Conservation (phyloP, 2,113 vertebrate genomes). For the Garra rufa region DNA sequence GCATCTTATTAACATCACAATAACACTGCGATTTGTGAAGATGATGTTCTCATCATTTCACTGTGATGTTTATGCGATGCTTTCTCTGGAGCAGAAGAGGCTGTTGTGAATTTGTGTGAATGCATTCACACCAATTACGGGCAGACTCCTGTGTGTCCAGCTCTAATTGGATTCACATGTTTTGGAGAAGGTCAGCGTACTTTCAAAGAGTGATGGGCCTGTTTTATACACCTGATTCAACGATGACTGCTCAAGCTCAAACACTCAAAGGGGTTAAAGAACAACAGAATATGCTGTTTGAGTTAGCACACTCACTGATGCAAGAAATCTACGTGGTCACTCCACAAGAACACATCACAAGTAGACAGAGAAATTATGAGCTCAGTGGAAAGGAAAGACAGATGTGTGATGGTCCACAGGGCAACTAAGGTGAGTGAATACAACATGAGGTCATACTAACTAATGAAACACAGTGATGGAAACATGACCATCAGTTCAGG, state of each 20-base stretch:
- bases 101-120: constrained; percentile 44
- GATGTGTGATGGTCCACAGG: constrained; percentile 25
- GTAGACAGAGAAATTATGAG: constrained; percentile 16
- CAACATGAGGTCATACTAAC: background rate
- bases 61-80: constrained; percentile 48
- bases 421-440: constrained; percentile 5
- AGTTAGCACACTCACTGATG: constrained; percentile 36
- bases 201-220: constrained; percentile 40
- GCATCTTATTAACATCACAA: constrained; percentile 65
- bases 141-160: constrained; percentile 32
- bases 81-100: constrained; percentile 66
- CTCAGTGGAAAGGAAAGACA: constrained; percentile 17
- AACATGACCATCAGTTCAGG: background rate
- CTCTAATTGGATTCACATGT: constrained; percentile 64
- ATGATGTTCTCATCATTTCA: constrained; percentile 47
- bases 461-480: constrained; percentile 1
- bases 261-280: constrained; percentile 9
- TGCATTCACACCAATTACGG: constrained; percentile 26
- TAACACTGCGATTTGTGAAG: constrained; percentile 63
- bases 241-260: constrained; percentile 45
- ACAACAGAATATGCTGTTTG: constrained; percentile 12
- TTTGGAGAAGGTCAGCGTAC: constrained; percentile 23
- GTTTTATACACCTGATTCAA: constrained; percentile 53
- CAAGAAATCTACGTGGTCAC: constrained; percentile 27
- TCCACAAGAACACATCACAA: constrained; percentile 15